Evolutionary conservation across 1,140 invertebrate genomes (phyloP), one percentile per base, ranked within the genome.

Genomic region (Dysdera silvatica): DNA sequence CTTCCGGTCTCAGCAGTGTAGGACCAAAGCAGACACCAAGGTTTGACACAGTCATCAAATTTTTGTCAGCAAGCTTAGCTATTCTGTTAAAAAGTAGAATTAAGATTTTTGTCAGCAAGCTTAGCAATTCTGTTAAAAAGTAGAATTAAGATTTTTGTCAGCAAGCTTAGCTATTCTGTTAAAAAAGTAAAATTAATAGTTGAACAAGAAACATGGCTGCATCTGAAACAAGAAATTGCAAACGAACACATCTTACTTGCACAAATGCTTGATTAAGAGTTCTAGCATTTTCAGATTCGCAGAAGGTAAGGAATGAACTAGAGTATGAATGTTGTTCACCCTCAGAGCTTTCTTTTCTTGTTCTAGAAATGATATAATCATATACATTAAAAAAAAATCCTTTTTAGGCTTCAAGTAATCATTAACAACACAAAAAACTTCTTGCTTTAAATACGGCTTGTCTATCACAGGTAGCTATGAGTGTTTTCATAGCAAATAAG

Each of bases 1-100:
- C 90, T 80, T 93, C 88, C 5, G 94, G 89, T 52, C 93, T 81
- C 70, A 98, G 80, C 66, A 98, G 79, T 33, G 94, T 97, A 16
- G 95, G 95, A n/a, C 95, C 95, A 79, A 98, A 98, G 77, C 95
- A 98, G n/a, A 98, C 94, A 2, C 91, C 92, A 60, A 98, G 78
- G 80, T 98, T 98, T 56, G 90, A 91, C 26, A 92, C 83, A 18
- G 88, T 91, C 95, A 98, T 98, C 72, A 96, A 82, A 78, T 98
- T 98, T 74, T 90, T 89, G 68, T 90, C 86, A 74, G 83, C 82
- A 72, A 87, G 85, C 35, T 84, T 83, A n/a, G 88, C 85, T 63
- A 98, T 89, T 72, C 91, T 91, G 73, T 43, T 79, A 77, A 71
- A 72, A 67, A 66, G 70, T 69, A 45, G 69, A 57, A 64, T 45